Evolutionary conservation across 2,113 vertebrate species (phyloP), one percentile per base, ranked within the genome.

Genomic region (Saccopteryx leptura): DNA sequence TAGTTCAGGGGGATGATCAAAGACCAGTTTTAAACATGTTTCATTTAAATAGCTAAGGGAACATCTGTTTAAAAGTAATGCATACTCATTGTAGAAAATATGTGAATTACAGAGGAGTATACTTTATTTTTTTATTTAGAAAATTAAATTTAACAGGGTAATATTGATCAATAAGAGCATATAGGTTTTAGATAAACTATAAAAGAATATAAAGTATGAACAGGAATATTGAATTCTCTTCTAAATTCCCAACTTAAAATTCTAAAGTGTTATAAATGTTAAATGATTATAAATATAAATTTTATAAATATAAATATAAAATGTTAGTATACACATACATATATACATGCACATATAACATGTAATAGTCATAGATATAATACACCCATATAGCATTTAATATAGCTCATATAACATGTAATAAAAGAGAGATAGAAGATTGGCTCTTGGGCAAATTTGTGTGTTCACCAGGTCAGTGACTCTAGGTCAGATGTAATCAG

Each of bases 21-120:
- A 48, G 48, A 46, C 39, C 39, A 0, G 2, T 82, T 82, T 18
- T 24, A 39, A 1, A 48, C 10, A 2, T 39, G 19, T 24, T 82
- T 21, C 83, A 52, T 50, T 81, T 58, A 82, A 76, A 86, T 19
- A 48, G 14, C 9, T 13, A 28, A 3, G 58, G 17, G 15, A 63
- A 23, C 48, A 74, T 79, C 63, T 75, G 7, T 81, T 75, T 95
- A 92, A 88, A 94, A 88, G 2, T 52, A 60, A 26, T 65, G 11
- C 19, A 69, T 24, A 28, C 2, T 52, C 9, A 24, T 89, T 56
- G 9, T 56, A 12, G 9, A 89, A 85, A 95, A 81, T 60, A 89
- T 46, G 28, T 26, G 46, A 93, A 72, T 33, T 50, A n/a, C 48
- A 66, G 9, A 65, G 50, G 56, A 48, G 1, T 48, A 48, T 39